Evolutionary conservation across 2,888 invertebrate genomes (phyloP).

Genomic region (Mesochorus sp.): DNA sequence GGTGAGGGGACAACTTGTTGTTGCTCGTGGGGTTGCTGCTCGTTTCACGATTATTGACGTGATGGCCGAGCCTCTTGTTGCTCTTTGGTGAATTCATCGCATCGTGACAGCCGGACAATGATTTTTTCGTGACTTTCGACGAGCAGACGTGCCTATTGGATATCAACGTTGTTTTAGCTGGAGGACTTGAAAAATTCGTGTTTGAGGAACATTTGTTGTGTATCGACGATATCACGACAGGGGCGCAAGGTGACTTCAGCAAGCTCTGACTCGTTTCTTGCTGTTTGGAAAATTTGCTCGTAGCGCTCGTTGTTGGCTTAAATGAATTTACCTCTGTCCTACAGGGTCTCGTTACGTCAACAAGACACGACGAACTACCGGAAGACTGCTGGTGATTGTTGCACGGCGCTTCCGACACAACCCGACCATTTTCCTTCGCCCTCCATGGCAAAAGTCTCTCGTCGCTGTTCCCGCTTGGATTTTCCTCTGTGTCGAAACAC

Average conservation of each 20-base stretch:
- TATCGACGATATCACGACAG: slow-evolving; percentile 58
- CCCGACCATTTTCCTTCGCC: slow-evolving; percentile 65
- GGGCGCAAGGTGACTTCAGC: no score
- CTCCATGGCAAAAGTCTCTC: slow-evolving; percentile 75
- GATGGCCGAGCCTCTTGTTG: slow-evolving; percentile 54
- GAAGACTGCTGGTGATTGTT: slow-evolving; percentile 57
- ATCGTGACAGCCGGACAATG: no score
- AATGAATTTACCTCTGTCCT: slow-evolving; percentile 64
- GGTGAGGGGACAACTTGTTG: slow-evolving; percentile 46
- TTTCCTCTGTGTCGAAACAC: slow-evolving; percentile 74
- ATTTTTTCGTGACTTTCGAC: slow-evolving; percentile 53
- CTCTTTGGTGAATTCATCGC: no score
- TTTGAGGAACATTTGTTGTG: slow-evolving; percentile 75
- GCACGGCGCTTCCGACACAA: slow-evolving; percentile 70
- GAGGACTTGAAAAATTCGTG: slow-evolving; percentile 68
- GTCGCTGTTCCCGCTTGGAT: slow-evolving; percentile 62
- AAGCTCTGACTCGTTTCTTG: slow-evolving; percentile 57
- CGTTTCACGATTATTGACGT: slow-evolving; percentile 11
- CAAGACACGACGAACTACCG: slow-evolving; percentile 32
- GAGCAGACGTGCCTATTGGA: slow-evolving; percentile 19
- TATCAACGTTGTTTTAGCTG: slow-evolving; percentile 6
- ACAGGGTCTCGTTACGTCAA: slow-evolving; percentile 61
- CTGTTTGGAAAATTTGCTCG: slow-evolving; percentile 62
- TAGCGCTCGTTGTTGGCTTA: no score
- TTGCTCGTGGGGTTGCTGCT: no score